Evolutionary conservation across 2,113 vertebrate species (phyloP), one percentile per base, ranked within the genome.

Genomic region (Eulemur rufifrons): DNA sequence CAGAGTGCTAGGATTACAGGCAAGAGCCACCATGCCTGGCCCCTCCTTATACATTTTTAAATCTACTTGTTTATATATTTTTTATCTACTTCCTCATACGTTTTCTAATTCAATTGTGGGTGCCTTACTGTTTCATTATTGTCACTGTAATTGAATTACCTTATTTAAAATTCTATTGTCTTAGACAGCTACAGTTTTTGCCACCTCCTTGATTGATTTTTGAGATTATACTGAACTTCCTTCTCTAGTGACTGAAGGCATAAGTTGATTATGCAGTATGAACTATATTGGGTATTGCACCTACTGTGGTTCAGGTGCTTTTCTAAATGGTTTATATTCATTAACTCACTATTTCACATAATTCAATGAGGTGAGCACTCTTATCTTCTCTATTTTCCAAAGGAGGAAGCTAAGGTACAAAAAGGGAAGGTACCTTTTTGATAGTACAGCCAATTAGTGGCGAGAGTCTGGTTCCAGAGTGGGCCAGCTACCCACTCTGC

Each of bases 401-500:
- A 87, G 18, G 15, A 87, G 74, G 45, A 91, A 66, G 13, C 50
- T 39, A 29, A 73, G 20, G 11, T 29, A 18, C 21, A n/a, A 23
- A 76, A 64, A 45, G 23, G 23, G 54, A 15, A 63, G 25, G 14
- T 14, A 76, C 37, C 27, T 39, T 39, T 39, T 39, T 39, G 54
- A 71, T 37, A 21, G 37, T 9, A 27, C 6, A 18, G 39, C 5
- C 8, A 47, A 5, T 32, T 32, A 80, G n/a, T 3, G 66, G 21
- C 88, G 5, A 17, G 64, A 93, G 37, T 63, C 12, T 61, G 47
- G 7, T 45, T 78, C 83, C 23, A 7, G 42, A 74, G 3, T 8
- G 12, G 63, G 10, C 0, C 1, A 3, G 52, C 39, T 73, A 45
- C 1, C 20, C 20, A 3, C 37, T 47, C 3, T 1, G 23, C 5